Percentiles rank a stretch among this genome's conserved stretches.
phyloP scores from a whole-genome alignment of 2,888 invertebrate species.

The Carcina quercana region DNA sequence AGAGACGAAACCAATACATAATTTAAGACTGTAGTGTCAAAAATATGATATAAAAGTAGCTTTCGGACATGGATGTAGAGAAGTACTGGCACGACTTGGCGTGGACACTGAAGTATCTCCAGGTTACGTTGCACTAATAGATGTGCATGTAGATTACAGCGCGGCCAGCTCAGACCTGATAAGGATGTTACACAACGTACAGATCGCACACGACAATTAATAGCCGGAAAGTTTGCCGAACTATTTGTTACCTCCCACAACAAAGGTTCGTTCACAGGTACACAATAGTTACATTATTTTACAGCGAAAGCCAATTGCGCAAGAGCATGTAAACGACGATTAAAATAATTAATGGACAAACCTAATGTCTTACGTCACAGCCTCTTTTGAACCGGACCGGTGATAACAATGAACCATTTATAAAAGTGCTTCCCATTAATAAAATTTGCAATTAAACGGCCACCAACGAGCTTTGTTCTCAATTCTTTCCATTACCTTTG shows the following conservation, averaged over 20 bases:
- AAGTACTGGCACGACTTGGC: too few species aligned
- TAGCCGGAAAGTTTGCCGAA: constrained; percentile 36
- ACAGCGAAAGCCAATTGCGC: constrained; percentile 58
- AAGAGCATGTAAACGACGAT: constrained; percentile 54
- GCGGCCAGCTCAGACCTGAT: too few species aligned
- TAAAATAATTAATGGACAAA: constrained; percentile 64
- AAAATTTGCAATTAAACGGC: constrained; percentile 21
- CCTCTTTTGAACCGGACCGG: constrained; percentile 30
- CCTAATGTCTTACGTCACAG: constrained; percentile 54
- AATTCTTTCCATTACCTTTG: constrained; percentile 6
- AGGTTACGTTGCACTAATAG: too few species aligned
- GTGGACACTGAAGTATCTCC: too few species aligned
- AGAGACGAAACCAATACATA: too few species aligned
- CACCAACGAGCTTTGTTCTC: constrained; percentile 3
- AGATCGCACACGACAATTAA: constrained; percentile 36
- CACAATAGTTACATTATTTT: constrained; percentile 66
- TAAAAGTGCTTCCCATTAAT: constrained; percentile 24
- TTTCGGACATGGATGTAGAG: too few species aligned
- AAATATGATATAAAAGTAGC: too few species aligned
- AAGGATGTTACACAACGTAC: constrained; percentile 26
- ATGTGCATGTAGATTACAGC: too few species aligned
- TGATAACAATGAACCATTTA: constrained; percentile 30
- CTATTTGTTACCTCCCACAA: constrained; percentile 43
- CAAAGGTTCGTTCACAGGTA: constrained; percentile 53
- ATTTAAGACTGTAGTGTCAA: too few species aligned